Conservation (phyloP, 2,888 invertebrate species). For the Adineta ricciae region DNA sequence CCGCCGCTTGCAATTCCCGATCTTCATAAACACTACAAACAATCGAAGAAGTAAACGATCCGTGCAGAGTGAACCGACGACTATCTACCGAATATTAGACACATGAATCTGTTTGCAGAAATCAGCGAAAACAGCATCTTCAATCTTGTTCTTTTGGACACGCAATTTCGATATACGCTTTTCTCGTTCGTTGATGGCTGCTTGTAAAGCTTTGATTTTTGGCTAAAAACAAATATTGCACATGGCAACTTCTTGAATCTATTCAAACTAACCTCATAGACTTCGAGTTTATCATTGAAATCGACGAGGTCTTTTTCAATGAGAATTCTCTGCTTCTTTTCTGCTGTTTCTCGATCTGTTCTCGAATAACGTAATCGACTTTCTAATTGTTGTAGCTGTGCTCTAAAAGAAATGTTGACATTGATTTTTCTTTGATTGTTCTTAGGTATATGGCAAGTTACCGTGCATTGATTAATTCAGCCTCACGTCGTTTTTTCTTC, state of each 20-base stretch:
- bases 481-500: conserved; percentile 90
- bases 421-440: too few species aligned
- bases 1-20: conserved; percentile 65
- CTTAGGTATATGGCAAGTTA: neutral
- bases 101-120: conserved; percentile 90
- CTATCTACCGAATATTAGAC: conserved; percentile 66
- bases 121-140: conserved; percentile 83
- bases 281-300: neutral
- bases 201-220: conserved; percentile 58
- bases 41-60: neutral
- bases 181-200: conserved; percentile 52
- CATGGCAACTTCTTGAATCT: too few species aligned
- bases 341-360: conserved; percentile 68
- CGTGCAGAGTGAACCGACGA: neutral
- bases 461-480: conserved; percentile 72
- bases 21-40: conserved; percentile 73
- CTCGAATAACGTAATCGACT: conserved; percentile 81
- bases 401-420: neutral
- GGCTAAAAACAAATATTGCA: conserved; percentile 48
- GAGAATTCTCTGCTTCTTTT: conserved; percentile 41
- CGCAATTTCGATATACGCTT: conserved; percentile 75
- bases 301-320: conserved; percentile 50
- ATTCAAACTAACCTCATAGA: neutral
- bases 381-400: conserved; percentile 85
- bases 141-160: conserved; percentile 87